phyloP scores from a whole-genome alignment of 2,797 vertebrate genomes.

The Lutjanus argentimaculatus region DNA sequence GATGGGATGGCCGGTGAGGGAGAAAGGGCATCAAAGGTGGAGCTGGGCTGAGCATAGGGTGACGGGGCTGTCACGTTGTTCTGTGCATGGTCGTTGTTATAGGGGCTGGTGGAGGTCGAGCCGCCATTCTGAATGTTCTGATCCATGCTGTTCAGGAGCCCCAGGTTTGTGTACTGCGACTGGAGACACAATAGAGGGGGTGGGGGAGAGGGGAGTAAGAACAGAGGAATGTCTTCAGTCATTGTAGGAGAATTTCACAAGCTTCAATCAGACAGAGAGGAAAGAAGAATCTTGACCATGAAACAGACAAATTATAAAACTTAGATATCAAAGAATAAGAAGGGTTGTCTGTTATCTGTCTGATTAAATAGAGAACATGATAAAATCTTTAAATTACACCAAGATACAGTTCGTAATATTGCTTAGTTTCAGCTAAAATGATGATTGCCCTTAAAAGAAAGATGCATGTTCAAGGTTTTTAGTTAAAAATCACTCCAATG shows the following conservation, averaged over 20 bases:
- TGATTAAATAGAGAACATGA: neutral
- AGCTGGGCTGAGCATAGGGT: conserved; percentile 98
- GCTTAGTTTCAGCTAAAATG: neutral
- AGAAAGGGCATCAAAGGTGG: conserved; percentile 96
- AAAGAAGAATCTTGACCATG: neutral
- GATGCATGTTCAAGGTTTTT: neutral
- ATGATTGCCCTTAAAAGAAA: neutral
- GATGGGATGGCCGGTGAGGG: conserved; percentile 99
- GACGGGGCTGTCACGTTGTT: conserved; percentile 97
- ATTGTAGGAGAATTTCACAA: conserved; percentile 10
- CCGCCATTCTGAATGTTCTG: conserved; percentile 97
- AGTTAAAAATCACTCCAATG: neutral
- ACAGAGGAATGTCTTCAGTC: conserved; percentile 32
- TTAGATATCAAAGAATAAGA: neutral
- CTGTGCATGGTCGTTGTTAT: conserved; percentile 95
- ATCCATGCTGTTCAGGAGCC: conserved; percentile 99
- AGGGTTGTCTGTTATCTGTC: neutral
- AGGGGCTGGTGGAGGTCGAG: conserved; percentile 97
- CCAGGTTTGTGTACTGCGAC: conserved; percentile 97
- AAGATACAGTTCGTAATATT: neutral
- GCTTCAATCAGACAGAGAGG: neutral
- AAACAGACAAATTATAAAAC: neutral
- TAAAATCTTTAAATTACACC: neutral
- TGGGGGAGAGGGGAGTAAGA: neutral
- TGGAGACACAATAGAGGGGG: conserved; percentile 48